These are phyloP conservation scores for Drepana arcuata DNA, from an alignment of 1,140 invertebrate species.

Conservation along the genomic window DNA sequence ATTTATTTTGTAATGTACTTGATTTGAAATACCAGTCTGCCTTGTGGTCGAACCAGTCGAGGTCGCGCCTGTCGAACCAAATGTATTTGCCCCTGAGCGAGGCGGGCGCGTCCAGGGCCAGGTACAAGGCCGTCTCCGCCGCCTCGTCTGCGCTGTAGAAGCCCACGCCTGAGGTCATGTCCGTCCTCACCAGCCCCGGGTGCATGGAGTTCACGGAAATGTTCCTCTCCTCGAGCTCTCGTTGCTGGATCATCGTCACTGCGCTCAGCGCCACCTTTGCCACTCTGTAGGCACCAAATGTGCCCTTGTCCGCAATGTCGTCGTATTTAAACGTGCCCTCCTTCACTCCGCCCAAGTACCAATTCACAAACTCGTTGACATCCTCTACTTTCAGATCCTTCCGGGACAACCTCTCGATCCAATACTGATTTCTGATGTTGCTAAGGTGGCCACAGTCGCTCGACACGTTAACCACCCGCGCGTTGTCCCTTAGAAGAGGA, in stretches of 20 bases:
- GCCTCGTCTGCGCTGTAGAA: constrained; percentile 76
- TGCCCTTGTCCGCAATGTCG: constrained; percentile 71
- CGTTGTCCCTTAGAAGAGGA: constrained; percentile 77
- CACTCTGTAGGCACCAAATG: constrained; percentile 73
- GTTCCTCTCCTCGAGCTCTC: constrained; percentile 71
- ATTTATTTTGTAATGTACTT: too few species aligned
- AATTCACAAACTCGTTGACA: constrained; percentile 74
- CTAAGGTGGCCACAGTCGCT: constrained; percentile 77
- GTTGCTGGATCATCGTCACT: constrained; percentile 76
- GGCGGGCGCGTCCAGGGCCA: constrained; percentile 44
- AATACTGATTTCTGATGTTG: constrained; percentile 69
- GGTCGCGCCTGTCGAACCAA: constrained; percentile 47
- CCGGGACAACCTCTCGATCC: constrained; percentile 69
- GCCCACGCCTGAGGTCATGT: constrained; percentile 80
- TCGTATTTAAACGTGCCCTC: constrained; percentile 49
- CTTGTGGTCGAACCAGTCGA: constrained; percentile 51
- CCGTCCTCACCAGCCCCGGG: constrained; percentile 79
- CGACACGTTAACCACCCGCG: constrained; percentile 82
- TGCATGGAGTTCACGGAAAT: constrained; percentile 79
- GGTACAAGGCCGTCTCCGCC: constrained; percentile 39
- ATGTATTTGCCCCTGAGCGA: constrained; percentile 55
- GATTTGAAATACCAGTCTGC: constrained; percentile 39
- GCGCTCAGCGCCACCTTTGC: constrained; percentile 81
- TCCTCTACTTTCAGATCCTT: constrained; percentile 71
- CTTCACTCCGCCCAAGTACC: constrained; percentile 73